Evolutionary conservation across 2,113 vertebrate genomes (phyloP).

Genomic region (Semnornis frantzii): DNA sequence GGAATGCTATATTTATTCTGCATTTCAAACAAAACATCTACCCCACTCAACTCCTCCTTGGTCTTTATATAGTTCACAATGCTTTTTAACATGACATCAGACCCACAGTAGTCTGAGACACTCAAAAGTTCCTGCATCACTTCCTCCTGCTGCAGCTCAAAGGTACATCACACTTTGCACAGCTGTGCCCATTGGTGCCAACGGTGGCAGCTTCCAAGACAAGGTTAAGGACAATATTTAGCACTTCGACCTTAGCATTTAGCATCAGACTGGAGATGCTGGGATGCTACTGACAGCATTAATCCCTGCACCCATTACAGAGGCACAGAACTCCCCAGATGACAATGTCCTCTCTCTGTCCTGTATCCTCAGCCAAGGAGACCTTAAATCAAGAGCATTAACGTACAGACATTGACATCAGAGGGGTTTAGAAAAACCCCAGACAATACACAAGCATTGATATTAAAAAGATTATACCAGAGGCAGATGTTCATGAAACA

Average conservation of each 20-base stretch:
- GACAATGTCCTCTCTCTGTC: neutral
- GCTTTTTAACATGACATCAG: neutral
- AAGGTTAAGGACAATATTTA: neutral
- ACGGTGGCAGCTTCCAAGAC: neutral
- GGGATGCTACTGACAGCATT: neutral
- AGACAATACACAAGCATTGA: neutral
- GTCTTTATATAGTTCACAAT: neutral
- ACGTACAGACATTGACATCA: neutral
- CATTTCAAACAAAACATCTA: neutral
- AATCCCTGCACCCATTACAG: neutral
- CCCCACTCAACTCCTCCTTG: neutral
- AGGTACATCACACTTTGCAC: neutral
- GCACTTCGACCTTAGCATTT: neutral
- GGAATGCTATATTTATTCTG: neutral
- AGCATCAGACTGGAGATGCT: neutral
- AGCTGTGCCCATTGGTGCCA: neutral
- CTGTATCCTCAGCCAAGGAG: neutral
- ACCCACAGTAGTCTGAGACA: neutral
- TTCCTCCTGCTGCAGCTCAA: neutral
- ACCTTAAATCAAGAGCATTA: neutral
- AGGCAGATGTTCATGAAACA: neutral
- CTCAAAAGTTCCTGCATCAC: accelerated
- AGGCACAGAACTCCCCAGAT: accelerated
- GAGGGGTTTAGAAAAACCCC: neutral
- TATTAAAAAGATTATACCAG: neutral